Evolutionary conservation across 2,888 invertebrate genomes (phyloP), one percentile per base, ranked within the genome.

Genomic region (Subacronicta megacephala): DNA sequence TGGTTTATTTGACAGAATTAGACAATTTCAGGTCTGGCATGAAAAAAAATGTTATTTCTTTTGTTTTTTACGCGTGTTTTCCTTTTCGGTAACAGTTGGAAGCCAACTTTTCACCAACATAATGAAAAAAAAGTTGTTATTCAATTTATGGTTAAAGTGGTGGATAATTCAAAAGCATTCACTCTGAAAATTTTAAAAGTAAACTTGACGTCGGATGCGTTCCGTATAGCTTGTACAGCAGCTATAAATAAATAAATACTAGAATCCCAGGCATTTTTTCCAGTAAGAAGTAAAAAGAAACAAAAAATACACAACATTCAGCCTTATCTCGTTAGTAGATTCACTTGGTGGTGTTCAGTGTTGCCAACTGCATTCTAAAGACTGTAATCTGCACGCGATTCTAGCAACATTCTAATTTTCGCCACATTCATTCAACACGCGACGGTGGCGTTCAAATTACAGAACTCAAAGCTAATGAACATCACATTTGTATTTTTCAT

Each of bases 351-450:
- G 52, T 45, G 51, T 50, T 41, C 46, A 57, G 55, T 41, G 51
- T 29, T 59, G 62, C 69, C 62, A 67, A 69, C 69, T 72, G 62
- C 63, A 70, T 74, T 56, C 56, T 63, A 60, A 71, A 71, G 50
- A 64, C 62, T 56, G 45, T 69, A 77, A 77, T 78, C 72, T 71
- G 74, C 79, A 77, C 79, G 80, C 80, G 62, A 80, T 62, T 67
- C 65, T 65, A 68, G 65, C 71, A 77, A 77, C 75, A 73, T 80
- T 76, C 79, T 70, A 74, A 80, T 75, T 78, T 71, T 65, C 56
- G 50, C 56, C 43, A 52, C 62, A 67, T 75, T 72, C 69, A 67
- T n/a, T n/a, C 31, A 56, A 51, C 69, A 72, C 76, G 72, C 64
- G 64, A 67, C 50, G 49, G 56, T 58, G 63, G 51, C 53, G 60